A percentile compares a stretch with the other conserved stretches of the same genome.
These are phyloP conservation scores for Pterocles gutturalis DNA, from an alignment of 2,113 vertebrate species.

Conservation along the genomic window DNA sequence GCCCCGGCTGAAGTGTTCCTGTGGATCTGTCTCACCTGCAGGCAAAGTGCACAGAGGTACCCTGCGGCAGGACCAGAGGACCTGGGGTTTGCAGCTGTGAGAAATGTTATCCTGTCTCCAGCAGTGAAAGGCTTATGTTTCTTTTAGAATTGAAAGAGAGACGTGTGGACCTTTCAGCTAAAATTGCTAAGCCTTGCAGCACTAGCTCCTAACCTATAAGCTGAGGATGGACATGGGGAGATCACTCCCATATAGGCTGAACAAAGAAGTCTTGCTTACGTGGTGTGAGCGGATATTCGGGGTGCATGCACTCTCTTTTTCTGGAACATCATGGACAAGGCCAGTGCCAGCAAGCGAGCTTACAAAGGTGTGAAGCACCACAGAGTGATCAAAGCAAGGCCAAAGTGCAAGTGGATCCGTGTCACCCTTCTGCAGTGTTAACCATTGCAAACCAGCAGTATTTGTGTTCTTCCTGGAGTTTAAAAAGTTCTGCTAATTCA, in stretches of 20 bases:
- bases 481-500: not conserved
- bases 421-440: not conserved
- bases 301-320: not conserved
- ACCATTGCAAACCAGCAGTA: not conserved
- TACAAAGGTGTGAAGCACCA: not conserved
- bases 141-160: not conserved
- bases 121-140: not conserved
- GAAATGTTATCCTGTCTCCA: not conserved
- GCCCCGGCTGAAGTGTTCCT: not conserved
- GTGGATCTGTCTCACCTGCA: not conserved
- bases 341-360: not conserved
- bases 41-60: not conserved
- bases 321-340: not conserved
- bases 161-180: not conserved
- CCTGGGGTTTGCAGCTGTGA: not conserved
- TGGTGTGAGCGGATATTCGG: not conserved
- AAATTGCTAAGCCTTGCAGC: not conserved
- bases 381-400: not conserved
- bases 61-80: not conserved
- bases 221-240: not conserved
- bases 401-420: not conserved
- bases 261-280: not conserved
- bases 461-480: not conserved
- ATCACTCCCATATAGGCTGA: fast-evolving
- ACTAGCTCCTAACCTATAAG: not conserved